phyloP scores from a whole-genome alignment of 2,797 vertebrate genomes.

The Gymnoscopelus braueri region DNA sequence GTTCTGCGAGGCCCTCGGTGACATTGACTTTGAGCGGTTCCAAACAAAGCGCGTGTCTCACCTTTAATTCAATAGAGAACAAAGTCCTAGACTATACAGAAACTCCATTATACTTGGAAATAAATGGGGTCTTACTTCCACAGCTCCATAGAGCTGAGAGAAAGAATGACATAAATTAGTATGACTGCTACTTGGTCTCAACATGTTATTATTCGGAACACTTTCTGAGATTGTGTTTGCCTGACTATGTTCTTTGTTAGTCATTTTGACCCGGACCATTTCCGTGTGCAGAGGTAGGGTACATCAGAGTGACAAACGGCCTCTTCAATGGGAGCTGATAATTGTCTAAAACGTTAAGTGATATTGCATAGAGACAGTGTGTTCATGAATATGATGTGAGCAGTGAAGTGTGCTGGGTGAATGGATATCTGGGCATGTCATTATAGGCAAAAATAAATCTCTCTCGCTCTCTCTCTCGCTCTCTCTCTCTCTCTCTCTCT shows the following conservation, averaged over 20 bases:
- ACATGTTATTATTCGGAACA: slow-evolving; percentile 53
- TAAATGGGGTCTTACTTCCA: slow-evolving; percentile 34
- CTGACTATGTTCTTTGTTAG: slow-evolving; percentile 49
- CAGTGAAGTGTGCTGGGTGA: slow-evolving; percentile 41
- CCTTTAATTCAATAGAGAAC: slow-evolving; percentile 42
- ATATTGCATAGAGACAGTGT: slow-evolving; percentile 38
- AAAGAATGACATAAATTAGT: slow-evolving; percentile 40
- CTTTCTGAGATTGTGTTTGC: slow-evolving; percentile 48
- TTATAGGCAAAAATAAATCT: too few species aligned
- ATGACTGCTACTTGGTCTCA: slow-evolving; percentile 30
- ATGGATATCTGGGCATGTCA: too few species aligned
- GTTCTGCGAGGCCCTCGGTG: slow-evolving; percentile 41
- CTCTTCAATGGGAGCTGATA: slow-evolving; percentile 54
- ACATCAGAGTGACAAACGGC: slow-evolving; percentile 63
- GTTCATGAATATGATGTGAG: slow-evolving; percentile 24
- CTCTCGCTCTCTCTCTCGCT: too few species aligned
- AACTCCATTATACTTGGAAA: slow-evolving; percentile 24
- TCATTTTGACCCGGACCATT: slow-evolving; percentile 55
- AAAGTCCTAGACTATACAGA: slow-evolving; percentile 32
- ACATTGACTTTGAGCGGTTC: slow-evolving; percentile 60
- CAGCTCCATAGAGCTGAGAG: slow-evolving; percentile 18
- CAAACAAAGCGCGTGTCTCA: slow-evolving; percentile 58
- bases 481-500: too few species aligned
- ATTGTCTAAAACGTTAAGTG: slow-evolving; percentile 52
- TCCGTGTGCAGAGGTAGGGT: slow-evolving; percentile 37